Conservation (phyloP, 1,140 invertebrate genomes). For the Neuroterus valhalla region DNA sequence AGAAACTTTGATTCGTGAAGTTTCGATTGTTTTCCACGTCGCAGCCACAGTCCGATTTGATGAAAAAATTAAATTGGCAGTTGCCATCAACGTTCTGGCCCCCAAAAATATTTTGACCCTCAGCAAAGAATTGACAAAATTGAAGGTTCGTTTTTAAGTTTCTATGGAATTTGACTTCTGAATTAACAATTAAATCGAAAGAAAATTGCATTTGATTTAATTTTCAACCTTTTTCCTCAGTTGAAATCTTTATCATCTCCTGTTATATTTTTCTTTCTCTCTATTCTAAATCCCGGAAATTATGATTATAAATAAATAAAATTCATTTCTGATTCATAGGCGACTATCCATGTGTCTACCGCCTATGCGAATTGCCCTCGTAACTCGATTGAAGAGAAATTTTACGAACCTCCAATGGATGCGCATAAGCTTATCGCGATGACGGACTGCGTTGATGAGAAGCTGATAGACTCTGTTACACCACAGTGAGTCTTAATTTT, state of each 20-base stretch:
- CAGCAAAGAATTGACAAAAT: slow-evolving; percentile 80
- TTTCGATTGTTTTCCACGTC: slow-evolving; percentile 82
- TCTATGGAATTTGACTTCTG: slow-evolving; percentile 16
- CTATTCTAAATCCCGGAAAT: neutral
- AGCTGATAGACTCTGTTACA: slow-evolving; percentile 80
- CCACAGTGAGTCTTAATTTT: slow-evolving; percentile 73
- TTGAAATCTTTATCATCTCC: too few relatives aligned
- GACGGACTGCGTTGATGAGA: slow-evolving; percentile 80
- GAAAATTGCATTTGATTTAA: neutral
- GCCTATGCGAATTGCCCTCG: slow-evolving; percentile 79
- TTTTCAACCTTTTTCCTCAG: neutral
- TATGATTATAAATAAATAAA: slow-evolving; percentile 25
- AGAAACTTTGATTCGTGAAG: slow-evolving; percentile 75
- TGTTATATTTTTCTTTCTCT: too few relatives aligned
- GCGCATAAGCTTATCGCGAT: slow-evolving; percentile 79
- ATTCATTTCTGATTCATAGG: slow-evolving; percentile 66
- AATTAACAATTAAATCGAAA: slow-evolving; percentile 16
- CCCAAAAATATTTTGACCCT: slow-evolving; percentile 79
- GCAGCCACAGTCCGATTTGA: slow-evolving; percentile 84
- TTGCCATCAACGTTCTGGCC: slow-evolving; percentile 82
- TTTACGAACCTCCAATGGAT: slow-evolving; percentile 76
- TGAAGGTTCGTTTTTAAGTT: slow-evolving; percentile 75
- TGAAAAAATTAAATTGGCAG: slow-evolving; percentile 80
- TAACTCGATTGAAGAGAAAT: slow-evolving; percentile 76
- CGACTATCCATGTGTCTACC: slow-evolving; percentile 80